A percentile compares a stretch with the other conserved stretches of the same genome.
phyloP scores from a whole-genome alignment of 2,888 invertebrate genomes.

The Nephrocerus scutellatus region DNA sequence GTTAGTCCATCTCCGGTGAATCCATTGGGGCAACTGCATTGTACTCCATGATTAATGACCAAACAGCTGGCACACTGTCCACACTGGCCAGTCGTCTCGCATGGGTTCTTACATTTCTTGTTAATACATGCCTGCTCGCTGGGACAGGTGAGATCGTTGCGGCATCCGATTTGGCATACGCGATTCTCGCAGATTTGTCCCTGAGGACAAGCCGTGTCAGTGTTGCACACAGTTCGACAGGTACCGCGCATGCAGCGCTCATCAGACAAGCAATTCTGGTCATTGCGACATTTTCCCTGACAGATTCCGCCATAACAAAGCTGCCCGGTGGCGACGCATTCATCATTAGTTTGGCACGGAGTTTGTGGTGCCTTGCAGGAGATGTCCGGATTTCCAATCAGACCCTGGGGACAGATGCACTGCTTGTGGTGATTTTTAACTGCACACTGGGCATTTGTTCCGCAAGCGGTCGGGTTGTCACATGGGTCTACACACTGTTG shows the following conservation, averaged over 20 bases:
- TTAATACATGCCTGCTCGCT: slow-evolving; percentile 70
- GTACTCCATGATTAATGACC: slow-evolving; percentile 75
- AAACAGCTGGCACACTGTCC: slow-evolving; percentile 78
- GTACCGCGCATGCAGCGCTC: slow-evolving; percentile 78
- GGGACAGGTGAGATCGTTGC: slow-evolving; percentile 73
- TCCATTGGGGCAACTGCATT: slow-evolving; percentile 76
- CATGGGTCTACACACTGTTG: slow-evolving; percentile 77
- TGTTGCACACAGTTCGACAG: slow-evolving; percentile 80
- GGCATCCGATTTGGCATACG: slow-evolving; percentile 78
- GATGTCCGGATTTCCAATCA: slow-evolving; percentile 67
- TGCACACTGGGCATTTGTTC: slow-evolving; percentile 71
- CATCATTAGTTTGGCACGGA: slow-evolving; percentile 58
- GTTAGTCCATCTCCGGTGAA: slow-evolving; percentile 76
- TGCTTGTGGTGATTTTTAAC: slow-evolving; percentile 64
- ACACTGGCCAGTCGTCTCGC: slow-evolving; percentile 64
- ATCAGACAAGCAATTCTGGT: slow-evolving; percentile 73
- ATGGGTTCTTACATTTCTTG: slow-evolving; percentile 75
- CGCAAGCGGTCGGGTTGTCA: slow-evolving; percentile 68
- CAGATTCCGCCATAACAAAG: slow-evolving; percentile 73
- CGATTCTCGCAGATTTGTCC: slow-evolving; percentile 83
- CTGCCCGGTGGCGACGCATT: slow-evolving; percentile 65
- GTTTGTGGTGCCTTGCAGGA: slow-evolving; percentile 64
- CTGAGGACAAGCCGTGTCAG: slow-evolving; percentile 69
- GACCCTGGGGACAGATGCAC: slow-evolving; percentile 64
- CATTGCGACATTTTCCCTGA: slow-evolving; percentile 70